phyloP scores from a whole-genome alignment of 2,888 invertebrate species.

The Torymus auratus region DNA sequence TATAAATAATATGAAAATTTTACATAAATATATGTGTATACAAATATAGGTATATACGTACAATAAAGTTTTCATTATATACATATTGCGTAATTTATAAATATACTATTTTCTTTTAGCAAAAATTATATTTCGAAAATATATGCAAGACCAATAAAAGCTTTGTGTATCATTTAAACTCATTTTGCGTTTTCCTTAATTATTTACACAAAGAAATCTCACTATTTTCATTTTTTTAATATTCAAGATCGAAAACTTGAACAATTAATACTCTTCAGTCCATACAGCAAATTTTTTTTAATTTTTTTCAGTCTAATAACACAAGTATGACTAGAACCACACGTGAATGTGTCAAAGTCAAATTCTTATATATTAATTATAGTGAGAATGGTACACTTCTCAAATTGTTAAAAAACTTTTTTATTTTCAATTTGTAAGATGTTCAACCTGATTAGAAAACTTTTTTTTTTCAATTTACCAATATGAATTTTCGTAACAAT shows the following conservation, averaged over 20 bases:
- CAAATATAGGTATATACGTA: constrained; percentile 39
- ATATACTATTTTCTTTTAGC: constrained; percentile 55
- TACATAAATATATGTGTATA: constrained; percentile 55
- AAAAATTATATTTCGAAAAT: constrained; percentile 64
- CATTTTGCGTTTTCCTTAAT: constrained; percentile 16
- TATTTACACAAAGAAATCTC: constrained; percentile 40
- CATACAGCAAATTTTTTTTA: constrained; percentile 7
- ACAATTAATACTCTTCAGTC: constrained; percentile 30
- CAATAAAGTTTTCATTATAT: constrained; percentile 16
- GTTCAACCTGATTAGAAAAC: too few species aligned
- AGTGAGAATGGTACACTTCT: too few species aligned
- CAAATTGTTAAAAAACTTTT: too few species aligned
- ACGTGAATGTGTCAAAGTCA: background rate
- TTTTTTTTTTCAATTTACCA: background rate
- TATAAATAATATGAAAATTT: constrained; percentile 50
- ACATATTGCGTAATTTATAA: constrained; percentile 54
- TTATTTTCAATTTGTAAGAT: too few species aligned
- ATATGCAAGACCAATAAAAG: constrained; percentile 56
- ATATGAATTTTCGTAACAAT: background rate
- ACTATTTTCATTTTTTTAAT: constrained; percentile 24
- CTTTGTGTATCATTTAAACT: constrained; percentile 52
- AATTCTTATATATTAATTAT: too few species aligned
- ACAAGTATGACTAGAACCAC: constrained; percentile 38
- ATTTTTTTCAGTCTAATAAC: constrained; percentile 45
- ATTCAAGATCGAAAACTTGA: background rate